Base-by-base conservation (phyloP, 2,113 vertebrate species). In the Ictalurus furcatus region DNA sequence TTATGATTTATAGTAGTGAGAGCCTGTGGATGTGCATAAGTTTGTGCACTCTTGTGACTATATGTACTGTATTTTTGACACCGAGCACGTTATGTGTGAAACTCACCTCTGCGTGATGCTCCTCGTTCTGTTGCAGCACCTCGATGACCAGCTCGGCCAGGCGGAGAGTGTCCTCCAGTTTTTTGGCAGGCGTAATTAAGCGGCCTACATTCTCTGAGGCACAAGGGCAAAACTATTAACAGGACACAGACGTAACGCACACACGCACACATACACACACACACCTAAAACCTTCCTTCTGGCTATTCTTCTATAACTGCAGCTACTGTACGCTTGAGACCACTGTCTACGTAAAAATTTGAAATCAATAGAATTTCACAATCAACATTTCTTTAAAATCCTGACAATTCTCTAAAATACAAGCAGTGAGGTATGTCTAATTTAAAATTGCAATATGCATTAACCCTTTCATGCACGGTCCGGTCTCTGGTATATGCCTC, bases 41-140 rank as follows among this genome's bases (percentile, higher is more conserved):
- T 63, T 61, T 67, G 37, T 13, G 28, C 65, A 63, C 54, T 25
- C 6, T 4, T 83, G 21, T 89, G 40, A 30, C 6, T 73, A 37
- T 59, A 34, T 56, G 56, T 59, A 30, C 8, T 34, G 17, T 58
- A 80, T 5, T 79, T 52, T 52, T 54, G 13, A 59, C 86, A 79
- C 34, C 71, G 84, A 28, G 54, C 79, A 82, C 52, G 71, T 63
- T 74, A 19, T 11, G n/a, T 44, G 56, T 52, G 79, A 73, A 86
- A 93, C 97, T 98, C 93, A 99, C 99, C 98, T 99, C 99, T 25
- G 99, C 97, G 0, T 99, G 99, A 90, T 99, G 99, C 90, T 99
- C 99, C 93, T 99, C 99, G 0, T 99, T 99, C 94, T 99, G 98
- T 91, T 99, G 98, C 11, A 99, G 97, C 84, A 99, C 99, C 95